Percentiles rank a stretch among this genome's conserved stretches.
Conservation (phyloP, 2,113 vertebrate genomes). For the Lampris megalopsis region DNA sequence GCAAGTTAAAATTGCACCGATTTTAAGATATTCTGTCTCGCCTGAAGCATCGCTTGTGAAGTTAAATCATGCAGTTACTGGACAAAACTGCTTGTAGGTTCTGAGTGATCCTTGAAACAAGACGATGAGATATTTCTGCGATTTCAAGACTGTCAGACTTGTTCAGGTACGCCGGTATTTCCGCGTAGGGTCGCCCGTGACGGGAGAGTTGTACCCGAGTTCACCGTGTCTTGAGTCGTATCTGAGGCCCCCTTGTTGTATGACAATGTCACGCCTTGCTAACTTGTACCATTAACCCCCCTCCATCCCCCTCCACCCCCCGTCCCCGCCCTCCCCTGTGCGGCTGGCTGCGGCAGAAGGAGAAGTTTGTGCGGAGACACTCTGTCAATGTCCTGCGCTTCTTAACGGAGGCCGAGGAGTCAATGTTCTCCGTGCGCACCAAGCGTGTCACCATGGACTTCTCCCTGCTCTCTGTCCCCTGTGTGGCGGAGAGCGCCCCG, state of each 20-base stretch:
- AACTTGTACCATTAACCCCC: constrained; percentile 79
- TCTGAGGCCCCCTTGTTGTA: not conserved
- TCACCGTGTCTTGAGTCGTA: not conserved
- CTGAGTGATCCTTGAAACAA: too few species aligned
- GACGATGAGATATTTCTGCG: too few species aligned
- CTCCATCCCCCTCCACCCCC: constrained; percentile 66
- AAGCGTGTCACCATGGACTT: constrained; percentile 93
- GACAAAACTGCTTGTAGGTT: too few species aligned
- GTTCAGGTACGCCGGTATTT: too few species aligned
- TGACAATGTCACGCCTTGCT: constrained; percentile 43
- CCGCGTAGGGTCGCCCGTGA: not conserved
- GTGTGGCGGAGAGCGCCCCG: constrained; percentile 80
- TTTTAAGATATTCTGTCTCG: too few species aligned
- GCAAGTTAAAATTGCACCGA: too few species aligned
- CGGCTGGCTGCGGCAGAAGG: constrained; percentile 79
- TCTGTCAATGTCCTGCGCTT: constrained; percentile 84
- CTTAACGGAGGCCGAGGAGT: constrained; percentile 82
- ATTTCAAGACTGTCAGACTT: too few species aligned
- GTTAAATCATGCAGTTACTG: not conserved
- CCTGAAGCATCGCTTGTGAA: too few species aligned
- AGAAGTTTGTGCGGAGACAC: constrained; percentile 88
- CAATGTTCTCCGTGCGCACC: constrained; percentile 76
- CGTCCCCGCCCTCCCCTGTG: not conserved
- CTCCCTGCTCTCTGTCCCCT: constrained; percentile 86
- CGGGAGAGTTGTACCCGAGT: not conserved